Conservation (phyloP, 2,888 invertebrate species). For the Synanthedon vespiformis region DNA sequence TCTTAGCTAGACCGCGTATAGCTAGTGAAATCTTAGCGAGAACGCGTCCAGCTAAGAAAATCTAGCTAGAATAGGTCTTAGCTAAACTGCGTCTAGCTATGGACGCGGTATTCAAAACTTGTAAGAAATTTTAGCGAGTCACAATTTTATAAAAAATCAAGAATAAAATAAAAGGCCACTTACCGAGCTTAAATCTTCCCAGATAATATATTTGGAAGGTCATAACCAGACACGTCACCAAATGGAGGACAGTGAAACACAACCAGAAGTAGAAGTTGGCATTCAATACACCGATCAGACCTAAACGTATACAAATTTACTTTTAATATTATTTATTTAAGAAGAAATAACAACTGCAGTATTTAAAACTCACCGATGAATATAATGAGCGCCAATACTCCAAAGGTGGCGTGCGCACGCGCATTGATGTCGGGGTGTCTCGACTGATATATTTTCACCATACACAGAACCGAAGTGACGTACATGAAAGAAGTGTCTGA, state of each 20-base stretch:
- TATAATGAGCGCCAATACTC: conserved; percentile 82
- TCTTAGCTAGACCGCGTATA: too few relatives aligned
- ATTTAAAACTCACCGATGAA: conserved; percentile 70
- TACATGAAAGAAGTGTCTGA: conserved; percentile 94
- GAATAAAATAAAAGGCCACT: conserved; percentile 14
- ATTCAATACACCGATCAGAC: conserved; percentile 77
- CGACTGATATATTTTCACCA: conserved; percentile 90
- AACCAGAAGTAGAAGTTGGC: conserved; percentile 80
- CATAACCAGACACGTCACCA: conserved; percentile 75
- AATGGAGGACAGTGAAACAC: conserved; percentile 77
- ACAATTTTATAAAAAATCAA: too few relatives aligned
- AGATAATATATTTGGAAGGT: conserved; percentile 82
- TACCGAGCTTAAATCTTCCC: conserved; percentile 78
- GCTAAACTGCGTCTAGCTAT: too few relatives aligned
- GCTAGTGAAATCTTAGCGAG: too few relatives aligned
- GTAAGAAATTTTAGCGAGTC: too few relatives aligned
- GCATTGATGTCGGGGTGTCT: conserved; percentile 92
- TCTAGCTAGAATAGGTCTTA: too few relatives aligned
- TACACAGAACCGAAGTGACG: conserved; percentile 85
- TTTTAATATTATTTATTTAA: too few relatives aligned
- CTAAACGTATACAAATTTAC: conserved; percentile 26
- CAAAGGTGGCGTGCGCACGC: conserved; percentile 82
- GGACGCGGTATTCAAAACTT: too few relatives aligned
- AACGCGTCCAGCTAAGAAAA: too few relatives aligned
- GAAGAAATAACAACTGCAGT: too few relatives aligned